These are phyloP conservation scores for Wasmannia auropunctata DNA, from an alignment of 1,140 invertebrate species.

Conservation along the genomic window DNA sequence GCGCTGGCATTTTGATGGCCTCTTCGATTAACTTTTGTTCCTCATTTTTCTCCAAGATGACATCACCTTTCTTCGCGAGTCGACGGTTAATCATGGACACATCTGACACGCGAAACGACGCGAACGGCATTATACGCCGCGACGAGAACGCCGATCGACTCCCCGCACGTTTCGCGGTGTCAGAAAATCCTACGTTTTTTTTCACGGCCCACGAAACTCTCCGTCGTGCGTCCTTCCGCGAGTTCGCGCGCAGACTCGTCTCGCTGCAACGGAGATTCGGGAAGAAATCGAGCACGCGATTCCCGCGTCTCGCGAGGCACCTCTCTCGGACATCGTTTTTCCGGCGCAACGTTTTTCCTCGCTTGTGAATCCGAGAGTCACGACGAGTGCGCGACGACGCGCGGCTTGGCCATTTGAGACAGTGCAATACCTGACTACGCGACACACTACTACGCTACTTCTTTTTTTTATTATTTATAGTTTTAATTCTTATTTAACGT, in stretches of 20 bases:
- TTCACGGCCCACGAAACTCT: neutral
- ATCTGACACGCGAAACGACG: neutral
- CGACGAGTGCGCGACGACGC: constrained; percentile 9
- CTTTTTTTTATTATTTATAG: constrained; percentile 19
- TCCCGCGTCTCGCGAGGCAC: neutral
- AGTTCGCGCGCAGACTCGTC: neutral
- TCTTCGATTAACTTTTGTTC: constrained; percentile 18
- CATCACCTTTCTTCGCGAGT: neutral
- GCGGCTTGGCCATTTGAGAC: constrained; percentile 39
- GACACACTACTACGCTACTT: constrained; percentile 13
- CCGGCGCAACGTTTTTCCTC: neutral
- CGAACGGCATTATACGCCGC: neutral
- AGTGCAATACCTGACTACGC: constrained; percentile 64
- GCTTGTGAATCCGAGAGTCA: neutral
- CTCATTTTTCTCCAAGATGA: neutral
- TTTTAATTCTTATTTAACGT: constrained; percentile 50
- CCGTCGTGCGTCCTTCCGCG: neutral
- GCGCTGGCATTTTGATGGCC: constrained; percentile 57
- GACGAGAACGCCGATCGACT: neutral
- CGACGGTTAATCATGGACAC: constrained; percentile 2
- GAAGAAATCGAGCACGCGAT: neutral
- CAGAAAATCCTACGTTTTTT: neutral
- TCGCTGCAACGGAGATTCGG: neutral
- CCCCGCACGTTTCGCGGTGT: neutral
- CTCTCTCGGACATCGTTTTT: neutral